Base-by-base conservation (phyloP, 2,797 vertebrate species). In the Scarus forsteni region DNA sequence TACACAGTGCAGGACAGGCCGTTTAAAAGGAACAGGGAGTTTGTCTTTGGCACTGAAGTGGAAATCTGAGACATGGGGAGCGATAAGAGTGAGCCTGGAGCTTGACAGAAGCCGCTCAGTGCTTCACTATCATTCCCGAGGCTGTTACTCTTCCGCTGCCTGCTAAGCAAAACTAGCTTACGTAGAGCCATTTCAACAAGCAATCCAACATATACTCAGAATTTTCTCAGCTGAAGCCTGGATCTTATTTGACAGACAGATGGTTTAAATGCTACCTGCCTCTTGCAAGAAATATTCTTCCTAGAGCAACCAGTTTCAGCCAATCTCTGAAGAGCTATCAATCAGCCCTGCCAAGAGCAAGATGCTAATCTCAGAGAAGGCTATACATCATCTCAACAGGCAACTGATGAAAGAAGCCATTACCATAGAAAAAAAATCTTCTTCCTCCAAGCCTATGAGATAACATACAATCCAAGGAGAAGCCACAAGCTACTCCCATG, bases 301-400 rank as follows among this genome's bases (percentile, higher is more conserved):
- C 40, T 15, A 14, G 34, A 62, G 60, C 45, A 70, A 39, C 66
- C 59, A 49, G 56, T 66, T 73, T 63, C 27, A 66, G 52, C 7
- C 15, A 39, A 50, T 72, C 66, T 79, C 60, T 64, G 52, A 80
- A 66, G 40, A 51, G 52, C 65, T 42, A 81, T 83, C 73, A 75
- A 70, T 88, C 77, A 80, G 11, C 15, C 51, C 64, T 51, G 73
- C 79, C 80, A 65, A 39, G 62, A 81, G 77, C 16, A 62, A 69
- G 63, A 75, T 38, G 61, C 61, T 76, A 60, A 84, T 85, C 75
- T 75, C 10, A 1, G 50, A 77, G 57, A 63, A 66, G 50, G 62
- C 45, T 27, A 68, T 78, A 62, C 43, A 81, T 87, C 81, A 86
- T 79, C 69, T 67, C 53, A 60, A 59, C 78, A 77, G 77, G 71